phyloP scores from a whole-genome alignment of 2,113 vertebrate genomes.

The Rhea americana region DNA sequence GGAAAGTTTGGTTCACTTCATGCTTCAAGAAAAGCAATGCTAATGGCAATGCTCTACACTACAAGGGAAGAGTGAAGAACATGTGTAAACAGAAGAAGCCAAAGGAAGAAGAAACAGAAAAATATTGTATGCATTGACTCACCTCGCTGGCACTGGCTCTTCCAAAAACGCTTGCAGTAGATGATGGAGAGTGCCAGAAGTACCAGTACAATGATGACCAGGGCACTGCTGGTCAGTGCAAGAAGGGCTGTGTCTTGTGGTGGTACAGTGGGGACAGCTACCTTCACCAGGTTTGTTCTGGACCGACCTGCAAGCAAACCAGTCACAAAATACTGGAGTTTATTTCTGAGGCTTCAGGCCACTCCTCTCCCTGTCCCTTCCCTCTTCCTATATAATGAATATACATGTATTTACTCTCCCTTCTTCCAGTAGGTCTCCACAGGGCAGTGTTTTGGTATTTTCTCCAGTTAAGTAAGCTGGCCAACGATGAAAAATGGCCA shows the following conservation, averaged over 20 bases:
- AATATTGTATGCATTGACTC: background rate
- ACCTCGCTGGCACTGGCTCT: slow-evolving; percentile 75
- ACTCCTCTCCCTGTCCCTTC: background rate
- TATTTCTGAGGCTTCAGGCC: fast-evolving
- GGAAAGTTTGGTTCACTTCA: background rate
- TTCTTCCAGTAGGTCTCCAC: background rate
- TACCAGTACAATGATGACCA: slow-evolving; percentile 73
- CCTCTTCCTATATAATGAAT: fast-evolving
- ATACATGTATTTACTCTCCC: background rate
- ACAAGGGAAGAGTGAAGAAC: fast-evolving
- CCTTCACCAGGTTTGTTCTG: slow-evolving; percentile 61
- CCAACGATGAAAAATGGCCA: background rate
- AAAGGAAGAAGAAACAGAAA: background rate
- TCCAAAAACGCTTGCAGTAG: slow-evolving; percentile 79
- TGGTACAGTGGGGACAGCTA: slow-evolving; percentile 39
- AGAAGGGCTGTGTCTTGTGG: slow-evolving; percentile 67
- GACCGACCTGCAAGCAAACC: slow-evolving; percentile 70
- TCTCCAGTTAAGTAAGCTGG: background rate
- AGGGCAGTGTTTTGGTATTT: background rate
- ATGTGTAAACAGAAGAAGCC: background rate
- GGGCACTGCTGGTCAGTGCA: slow-evolving; percentile 72
- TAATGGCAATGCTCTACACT: background rate
- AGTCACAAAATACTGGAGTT: background rate
- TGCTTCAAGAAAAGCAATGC: background rate
- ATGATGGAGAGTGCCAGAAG: slow-evolving; percentile 77